phyloP scores from a whole-genome alignment of 2,888 invertebrate genomes.

The Acheta domesticus region DNA sequence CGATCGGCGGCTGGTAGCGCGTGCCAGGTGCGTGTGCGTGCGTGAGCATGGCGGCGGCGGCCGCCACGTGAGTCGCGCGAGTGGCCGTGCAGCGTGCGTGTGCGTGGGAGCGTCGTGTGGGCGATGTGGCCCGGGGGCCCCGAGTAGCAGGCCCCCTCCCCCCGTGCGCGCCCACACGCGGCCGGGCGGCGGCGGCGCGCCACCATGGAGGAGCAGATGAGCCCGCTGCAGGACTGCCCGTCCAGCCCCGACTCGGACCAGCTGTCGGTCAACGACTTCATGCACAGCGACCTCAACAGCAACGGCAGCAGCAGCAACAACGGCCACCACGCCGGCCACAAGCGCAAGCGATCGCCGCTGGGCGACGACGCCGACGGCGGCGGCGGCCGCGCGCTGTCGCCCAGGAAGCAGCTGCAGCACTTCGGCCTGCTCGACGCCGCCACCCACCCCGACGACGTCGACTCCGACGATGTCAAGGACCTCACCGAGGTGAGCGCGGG shows the following conservation, averaged over 20 bases:
- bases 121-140: not conserved
- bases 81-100: not conserved
- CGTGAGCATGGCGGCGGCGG: no score
- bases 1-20: no score
- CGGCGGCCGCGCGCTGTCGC: constrained; percentile 44
- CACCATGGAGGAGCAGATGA: constrained; percentile 35
- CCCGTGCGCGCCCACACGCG: no score
- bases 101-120: not conserved
- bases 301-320: constrained; percentile 30
- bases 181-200: constrained; percentile 44
- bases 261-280: constrained; percentile 32
- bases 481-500: constrained; percentile 36
- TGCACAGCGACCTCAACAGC: constrained; percentile 24
- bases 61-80: not conserved
- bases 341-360: constrained; percentile 29
- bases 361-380: constrained; percentile 43
- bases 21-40: no score
- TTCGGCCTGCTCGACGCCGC: constrained; percentile 40
- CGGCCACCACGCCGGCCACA: constrained; percentile 29
- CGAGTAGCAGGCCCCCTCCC: no score
- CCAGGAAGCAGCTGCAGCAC: constrained; percentile 43
- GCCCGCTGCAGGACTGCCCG: constrained; percentile 35
- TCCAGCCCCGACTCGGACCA: constrained; percentile 34
- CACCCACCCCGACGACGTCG: constrained; percentile 33
- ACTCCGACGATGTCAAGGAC: constrained; percentile 33